Percentiles rank a stretch among this genome's conserved stretches.
phyloP scores from a whole-genome alignment of 2,113 vertebrate genomes.

The Corythornis vintsioides region DNA sequence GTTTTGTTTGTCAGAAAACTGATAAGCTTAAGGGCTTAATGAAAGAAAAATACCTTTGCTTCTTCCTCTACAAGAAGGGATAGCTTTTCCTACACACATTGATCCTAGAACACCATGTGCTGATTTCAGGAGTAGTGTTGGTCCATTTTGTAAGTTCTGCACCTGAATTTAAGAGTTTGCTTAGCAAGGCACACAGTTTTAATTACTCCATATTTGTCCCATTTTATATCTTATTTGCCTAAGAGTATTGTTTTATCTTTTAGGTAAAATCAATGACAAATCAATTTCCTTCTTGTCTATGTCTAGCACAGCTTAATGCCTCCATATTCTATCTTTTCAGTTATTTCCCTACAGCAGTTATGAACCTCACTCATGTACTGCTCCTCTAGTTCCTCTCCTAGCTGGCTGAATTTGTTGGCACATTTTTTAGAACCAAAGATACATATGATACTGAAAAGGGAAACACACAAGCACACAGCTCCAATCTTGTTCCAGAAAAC shows the following conservation, averaged over 20 bases:
- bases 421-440: not conserved
- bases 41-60: not conserved
- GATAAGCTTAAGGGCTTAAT: not conserved
- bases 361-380: not conserved
- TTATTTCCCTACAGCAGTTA: not conserved
- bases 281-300: not conserved
- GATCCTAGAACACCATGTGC: not conserved
- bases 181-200: not conserved
- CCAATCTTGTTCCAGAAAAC: not conserved
- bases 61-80: not conserved
- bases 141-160: not conserved
- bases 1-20: not conserved
- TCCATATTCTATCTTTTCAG: not conserved
- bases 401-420: not conserved
- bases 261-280: not conserved
- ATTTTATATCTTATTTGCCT: not conserved
- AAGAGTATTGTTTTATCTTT: not conserved
- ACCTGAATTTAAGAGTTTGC: not conserved
- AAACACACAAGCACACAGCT: not conserved
- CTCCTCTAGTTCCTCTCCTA: not conserved
- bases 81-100: not conserved
- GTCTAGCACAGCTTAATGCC: not conserved
- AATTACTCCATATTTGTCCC: not conserved
- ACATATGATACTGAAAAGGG: not conserved
- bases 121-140: not conserved